These are phyloP conservation scores for Mya arenaria DNA, from an alignment of 1,140 invertebrate genomes.

Conservation along the genomic window DNA sequence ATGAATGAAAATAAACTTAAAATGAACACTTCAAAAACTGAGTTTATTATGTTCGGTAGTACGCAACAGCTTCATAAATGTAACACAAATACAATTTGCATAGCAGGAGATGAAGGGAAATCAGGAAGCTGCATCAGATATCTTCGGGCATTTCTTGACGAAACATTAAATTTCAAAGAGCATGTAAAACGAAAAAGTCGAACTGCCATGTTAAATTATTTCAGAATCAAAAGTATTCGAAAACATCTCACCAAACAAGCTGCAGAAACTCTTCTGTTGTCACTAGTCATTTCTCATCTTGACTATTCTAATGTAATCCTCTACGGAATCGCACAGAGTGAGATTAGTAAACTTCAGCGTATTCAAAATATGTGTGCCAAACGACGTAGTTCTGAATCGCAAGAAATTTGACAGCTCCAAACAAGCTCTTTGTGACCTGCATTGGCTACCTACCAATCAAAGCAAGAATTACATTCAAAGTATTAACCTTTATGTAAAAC, in stretches of 20 bases:
- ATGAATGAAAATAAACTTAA: slow-evolving; percentile 27
- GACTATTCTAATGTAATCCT: slow-evolving; percentile 7
- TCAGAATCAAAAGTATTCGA: slow-evolving; percentile 29
- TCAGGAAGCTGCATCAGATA: slow-evolving; percentile 17
- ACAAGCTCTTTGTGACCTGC: too few relatives aligned
- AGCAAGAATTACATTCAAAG: too few relatives aligned
- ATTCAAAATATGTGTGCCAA: slow-evolving; percentile 37
- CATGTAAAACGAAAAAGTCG: slow-evolving; percentile 15
- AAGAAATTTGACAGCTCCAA: too few relatives aligned
- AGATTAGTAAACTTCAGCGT: slow-evolving; percentile 3
- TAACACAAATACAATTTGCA: neutral
- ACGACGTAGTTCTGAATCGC: too few relatives aligned
- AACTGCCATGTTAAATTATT: slow-evolving; percentile 22
- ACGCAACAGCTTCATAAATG: neutral
- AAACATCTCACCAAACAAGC: slow-evolving; percentile 2
- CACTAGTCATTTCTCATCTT: slow-evolving; percentile 21
- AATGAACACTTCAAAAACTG: slow-evolving; percentile 45
- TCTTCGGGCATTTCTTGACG: slow-evolving; percentile 21
- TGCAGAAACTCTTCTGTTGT: slow-evolving; percentile 30
- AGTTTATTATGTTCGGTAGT: slow-evolving; percentile 11
- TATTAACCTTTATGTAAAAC: too few relatives aligned
- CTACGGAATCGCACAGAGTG: neutral
- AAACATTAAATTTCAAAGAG: slow-evolving; percentile 19
- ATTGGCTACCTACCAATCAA: too few relatives aligned
- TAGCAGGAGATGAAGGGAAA: neutral